phyloP scores from a whole-genome alignment of 2,888 invertebrate species.

The Balanococcus diminutus region DNA sequence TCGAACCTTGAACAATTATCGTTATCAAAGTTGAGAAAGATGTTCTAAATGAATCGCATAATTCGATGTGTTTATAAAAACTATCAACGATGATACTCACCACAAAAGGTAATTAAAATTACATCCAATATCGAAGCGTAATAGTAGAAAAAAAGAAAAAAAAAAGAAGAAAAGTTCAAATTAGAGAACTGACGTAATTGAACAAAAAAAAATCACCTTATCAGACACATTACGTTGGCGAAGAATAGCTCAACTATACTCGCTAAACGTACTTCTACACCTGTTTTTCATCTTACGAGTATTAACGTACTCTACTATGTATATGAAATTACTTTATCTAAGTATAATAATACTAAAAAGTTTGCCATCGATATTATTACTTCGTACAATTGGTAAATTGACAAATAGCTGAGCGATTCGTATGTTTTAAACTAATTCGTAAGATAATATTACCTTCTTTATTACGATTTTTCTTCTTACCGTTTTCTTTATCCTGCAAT shows the following conservation, averaged over 20 bases:
- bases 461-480: slow-evolving; percentile 84
- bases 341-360: no score
- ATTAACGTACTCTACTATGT: neutral
- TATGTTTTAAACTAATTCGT: neutral
- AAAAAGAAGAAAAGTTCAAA: slow-evolving; percentile 18
- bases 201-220: neutral
- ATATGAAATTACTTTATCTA: neutral
- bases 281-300: neutral
- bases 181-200: neutral
- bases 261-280: no score
- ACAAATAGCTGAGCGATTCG: slow-evolving; percentile 9
- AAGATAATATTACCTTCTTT: slow-evolving; percentile 78
- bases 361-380: neutral
- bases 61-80: slow-evolving; percentile 43
- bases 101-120: slow-evolving; percentile 27
- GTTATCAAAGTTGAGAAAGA: neutral
- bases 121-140: slow-evolving; percentile 30
- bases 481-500: slow-evolving; percentile 78
- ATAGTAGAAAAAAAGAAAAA: slow-evolving; percentile 57
- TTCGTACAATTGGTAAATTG: neutral
- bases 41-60: slow-evolving; percentile 25
- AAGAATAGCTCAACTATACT: neutral
- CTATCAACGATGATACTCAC: slow-evolving; percentile 48
- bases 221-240: neutral
- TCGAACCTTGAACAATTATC: neutral